These are phyloP conservation scores for Paracentrotus lividus DNA, from an alignment of 53 echinoderm and acorn worm species.

Conservation along the genomic window DNA sequence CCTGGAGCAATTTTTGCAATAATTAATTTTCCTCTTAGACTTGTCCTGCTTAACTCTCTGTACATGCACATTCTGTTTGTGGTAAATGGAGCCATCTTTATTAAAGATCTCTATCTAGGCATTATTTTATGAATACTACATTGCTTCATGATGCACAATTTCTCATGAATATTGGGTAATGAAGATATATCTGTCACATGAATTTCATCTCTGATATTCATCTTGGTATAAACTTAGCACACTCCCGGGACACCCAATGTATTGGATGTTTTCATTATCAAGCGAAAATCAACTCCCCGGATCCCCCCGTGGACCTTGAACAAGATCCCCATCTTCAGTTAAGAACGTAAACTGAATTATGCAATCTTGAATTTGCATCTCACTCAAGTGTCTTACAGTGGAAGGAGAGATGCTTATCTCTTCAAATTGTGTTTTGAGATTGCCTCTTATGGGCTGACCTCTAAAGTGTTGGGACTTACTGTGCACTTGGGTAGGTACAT, in stretches of 20 bases:
- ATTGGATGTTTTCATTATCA: neutral
- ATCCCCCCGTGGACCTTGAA: neutral
- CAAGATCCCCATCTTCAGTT: neutral
- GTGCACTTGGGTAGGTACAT: neutral
- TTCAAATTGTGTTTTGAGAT: slow-evolving; percentile 22
- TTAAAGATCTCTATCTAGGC: neutral
- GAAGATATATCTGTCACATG: neutral
- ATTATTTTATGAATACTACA: neutral
- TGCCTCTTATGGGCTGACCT: neutral
- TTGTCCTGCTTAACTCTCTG: neutral
- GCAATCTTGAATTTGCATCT: slow-evolving; percentile 11
- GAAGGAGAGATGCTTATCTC: slow-evolving; percentile 26
- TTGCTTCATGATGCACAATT: neutral
- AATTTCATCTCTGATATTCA: neutral
- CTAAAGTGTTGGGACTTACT: neutral
- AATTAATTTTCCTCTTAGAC: neutral
- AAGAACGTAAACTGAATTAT: slow-evolving; percentile 13
- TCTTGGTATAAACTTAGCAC: slow-evolving; percentile 1
- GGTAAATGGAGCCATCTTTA: neutral
- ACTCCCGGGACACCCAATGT: neutral
- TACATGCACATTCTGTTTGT: neutral
- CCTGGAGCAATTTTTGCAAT: neutral
- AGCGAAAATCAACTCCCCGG: neutral
- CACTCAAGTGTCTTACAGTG: neutral
- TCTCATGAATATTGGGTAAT: neutral